Evolutionary conservation across 2,888 invertebrate genomes (phyloP), one percentile per base, ranked within the genome.

Genomic region (Altica lythri): DNA sequence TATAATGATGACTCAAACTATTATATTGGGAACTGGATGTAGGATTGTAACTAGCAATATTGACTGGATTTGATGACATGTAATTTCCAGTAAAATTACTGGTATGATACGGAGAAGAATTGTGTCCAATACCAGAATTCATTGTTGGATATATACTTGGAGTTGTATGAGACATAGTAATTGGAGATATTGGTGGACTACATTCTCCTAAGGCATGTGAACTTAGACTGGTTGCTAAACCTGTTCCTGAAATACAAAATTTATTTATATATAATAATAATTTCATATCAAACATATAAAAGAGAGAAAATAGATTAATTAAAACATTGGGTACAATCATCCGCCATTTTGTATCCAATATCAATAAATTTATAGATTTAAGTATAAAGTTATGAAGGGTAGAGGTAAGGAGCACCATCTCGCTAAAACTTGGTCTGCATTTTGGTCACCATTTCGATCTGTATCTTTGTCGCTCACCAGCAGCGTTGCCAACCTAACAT

Each of bases 191-290:
- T 66, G 83, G 84, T 49, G 83, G 84, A 70, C 82, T 84, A 69
- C 79, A 83, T 63, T 86, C 86, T 65, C 86, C 83, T 63, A 86
- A 76, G 55, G 83, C 86, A 78, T 86, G 86, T 69, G 83, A 86
- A 65, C 86, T 86, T 60, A 86, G 83, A 71, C 86, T 86, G 60
- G 84, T 80, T 69, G 86, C 83, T 72, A 86, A 81, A 68, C 82
- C 82, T 76, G 76, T 61, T 38, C 71, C 72, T 74, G 65, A 17
- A 68, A 69, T n/a, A n/a, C n/a, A n/a, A n/a, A n/a, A n/a, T n/a
- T n/a, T n/a, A n/a, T n/a, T n/a, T n/a, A n/a, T n/a, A n/a, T n/a
- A n/a, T n/a, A n/a, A n/a, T n/a, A n/a, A n/a, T n/a, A n/a, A n/a
- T n/a, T n/a, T n/a, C n/a, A n/a, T n/a, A n/a, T n/a, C n/a, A n/a